Base-by-base conservation (phyloP, 2,113 vertebrate genomes). In the Dunckerocampus dactyliophorus region DNA sequence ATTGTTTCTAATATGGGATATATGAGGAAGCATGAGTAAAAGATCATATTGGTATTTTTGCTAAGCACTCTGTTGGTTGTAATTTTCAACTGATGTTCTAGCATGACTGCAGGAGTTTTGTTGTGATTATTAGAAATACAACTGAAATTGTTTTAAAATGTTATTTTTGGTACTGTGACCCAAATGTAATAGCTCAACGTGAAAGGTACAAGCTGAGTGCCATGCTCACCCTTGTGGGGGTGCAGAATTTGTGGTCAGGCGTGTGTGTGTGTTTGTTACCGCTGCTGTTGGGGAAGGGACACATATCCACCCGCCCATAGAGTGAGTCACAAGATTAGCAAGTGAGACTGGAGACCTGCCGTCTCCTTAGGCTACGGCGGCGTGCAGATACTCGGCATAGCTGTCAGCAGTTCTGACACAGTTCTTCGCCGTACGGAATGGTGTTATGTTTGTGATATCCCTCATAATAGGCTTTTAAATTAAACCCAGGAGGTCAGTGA, bases 321-420 rank as follows among this genome's bases (percentile, higher is more conserved):
- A 79, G 77, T 52, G 21, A 81, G 77, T 80, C 76, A 80, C 78
- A 68, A 82, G 79, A 86, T 87, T 86, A 84, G 81, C 74, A 39
- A 74, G 75, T 58, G 72, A 63, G 84, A 50, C 65, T 69, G 58
- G 81, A 84, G 86, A 72, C 80, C 77, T 80, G 79, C 65, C 63
- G 67, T 75, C 74, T 79, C 79, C 74, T 77, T 69, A 37, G 71
- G 65, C 74, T 75, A 7, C 65, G 65, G 77, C 75, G 68, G 79
- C 69, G 74, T 67, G 75, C 81, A 75, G 64, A 82, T 77, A 75
- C 52, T 82, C 69, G 78, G 71, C 80, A 82, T 83, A 79, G 75
- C 75, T 85, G 79, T 82, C 81, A 85, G 82, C 80, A 76, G 65
- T 81, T 71, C 73, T 72, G 65, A 74, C 76, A 50, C 47, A 48